Percentiles rank a stretch among this genome's conserved stretches.
These are phyloP conservation scores for Alsophila aescularia DNA, from an alignment of 2,888 invertebrate genomes.

Conservation along the genomic window DNA sequence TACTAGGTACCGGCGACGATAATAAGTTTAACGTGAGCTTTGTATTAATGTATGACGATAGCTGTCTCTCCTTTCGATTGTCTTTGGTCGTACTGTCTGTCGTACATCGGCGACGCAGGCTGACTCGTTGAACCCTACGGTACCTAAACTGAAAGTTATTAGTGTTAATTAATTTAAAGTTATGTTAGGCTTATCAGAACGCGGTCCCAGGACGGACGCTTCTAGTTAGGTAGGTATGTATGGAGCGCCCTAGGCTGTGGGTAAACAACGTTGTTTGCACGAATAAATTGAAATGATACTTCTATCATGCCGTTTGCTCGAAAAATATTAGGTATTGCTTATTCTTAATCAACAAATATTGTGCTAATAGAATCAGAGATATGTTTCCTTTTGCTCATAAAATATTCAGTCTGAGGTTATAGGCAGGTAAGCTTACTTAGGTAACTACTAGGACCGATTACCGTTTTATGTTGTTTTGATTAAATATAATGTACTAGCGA, in stretches of 20 bases:
- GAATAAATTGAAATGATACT: neutral
- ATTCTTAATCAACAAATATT: neutral
- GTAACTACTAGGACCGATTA: no score
- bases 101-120: no score
- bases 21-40: no score
- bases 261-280: neutral
- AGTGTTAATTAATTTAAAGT: conserved; percentile 10
- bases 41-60: no score
- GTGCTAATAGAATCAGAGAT: neutral
- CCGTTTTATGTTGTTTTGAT: no score
- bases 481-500: no score
- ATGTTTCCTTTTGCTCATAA: neutral
- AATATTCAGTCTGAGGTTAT: neutral
- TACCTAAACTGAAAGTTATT: conserved; percentile 5
- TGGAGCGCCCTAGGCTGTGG: neutral
- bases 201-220: neutral
- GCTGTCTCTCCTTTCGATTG: no score
- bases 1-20: no score
- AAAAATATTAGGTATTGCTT: neutral
- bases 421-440: no score
- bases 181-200: conserved; percentile 8
- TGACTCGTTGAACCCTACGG: neutral
- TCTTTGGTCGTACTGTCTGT: no score
- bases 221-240: neutral
- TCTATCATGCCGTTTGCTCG: neutral